Conservation (phyloP, 2,113 vertebrate genomes). For the Heptranchias perlo region DNA sequence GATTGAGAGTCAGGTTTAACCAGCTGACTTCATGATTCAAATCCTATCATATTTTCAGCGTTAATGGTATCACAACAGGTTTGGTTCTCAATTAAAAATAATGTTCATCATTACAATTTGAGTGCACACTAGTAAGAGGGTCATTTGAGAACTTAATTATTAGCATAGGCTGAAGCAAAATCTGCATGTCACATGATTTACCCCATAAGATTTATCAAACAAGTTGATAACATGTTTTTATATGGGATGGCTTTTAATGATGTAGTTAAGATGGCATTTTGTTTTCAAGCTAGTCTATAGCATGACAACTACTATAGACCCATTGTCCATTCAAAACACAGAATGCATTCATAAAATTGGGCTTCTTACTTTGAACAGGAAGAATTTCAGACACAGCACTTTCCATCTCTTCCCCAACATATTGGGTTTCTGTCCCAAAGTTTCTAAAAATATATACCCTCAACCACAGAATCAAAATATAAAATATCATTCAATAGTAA, state of each 20-base stretch:
- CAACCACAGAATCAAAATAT: neutral
- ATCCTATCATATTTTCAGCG: neutral
- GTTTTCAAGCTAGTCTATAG: neutral
- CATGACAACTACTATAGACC: neutral
- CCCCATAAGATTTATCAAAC: neutral
- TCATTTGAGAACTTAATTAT: neutral
- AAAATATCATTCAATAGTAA: neutral
- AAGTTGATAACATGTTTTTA: neutral
- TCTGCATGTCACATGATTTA: neutral
- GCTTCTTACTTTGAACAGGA: neutral
- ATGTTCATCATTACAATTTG: neutral
- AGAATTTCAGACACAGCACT: neutral
- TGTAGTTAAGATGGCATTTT: neutral
- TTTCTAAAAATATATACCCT: neutral
- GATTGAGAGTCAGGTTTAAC: neutral
- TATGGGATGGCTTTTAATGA: neutral
- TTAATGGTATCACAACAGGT: neutral
- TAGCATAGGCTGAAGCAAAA: neutral
- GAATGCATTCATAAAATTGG: conserved; percentile 6
- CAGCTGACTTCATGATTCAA: neutral
- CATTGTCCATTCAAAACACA: neutral
- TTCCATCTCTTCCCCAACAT: neutral
- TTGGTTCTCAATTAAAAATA: neutral
- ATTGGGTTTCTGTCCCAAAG: neutral
- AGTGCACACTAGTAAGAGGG: neutral